phyloP scores from a whole-genome alignment of 2,888 invertebrate genomes.

The Hyppa rectilinea region DNA sequence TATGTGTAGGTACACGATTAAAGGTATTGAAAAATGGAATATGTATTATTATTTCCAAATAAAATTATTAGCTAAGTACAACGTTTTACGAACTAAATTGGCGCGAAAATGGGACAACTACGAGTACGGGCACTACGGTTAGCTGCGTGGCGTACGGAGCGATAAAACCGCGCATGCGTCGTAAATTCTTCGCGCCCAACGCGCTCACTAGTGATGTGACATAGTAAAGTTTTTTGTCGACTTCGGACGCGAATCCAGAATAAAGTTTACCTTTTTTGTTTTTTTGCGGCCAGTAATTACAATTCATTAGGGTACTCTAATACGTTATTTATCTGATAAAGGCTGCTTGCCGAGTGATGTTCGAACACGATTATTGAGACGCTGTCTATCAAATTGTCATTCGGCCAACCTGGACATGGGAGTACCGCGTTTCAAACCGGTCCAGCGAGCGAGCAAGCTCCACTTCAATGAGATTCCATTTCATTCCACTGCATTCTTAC shows the following conservation, averaged over 20 bases:
- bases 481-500: constrained; percentile 89
- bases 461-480: constrained; percentile 90
- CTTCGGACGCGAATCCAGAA: constrained; percentile 7
- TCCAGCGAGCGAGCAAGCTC: constrained; percentile 80
- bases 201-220: constrained; percentile 68
- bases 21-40: constrained; percentile 61
- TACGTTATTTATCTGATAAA: constrained; percentile 60
- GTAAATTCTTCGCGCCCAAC: constrained; percentile 76
- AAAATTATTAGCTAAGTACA: constrained; percentile 58
- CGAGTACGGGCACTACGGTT: constrained; percentile 57
- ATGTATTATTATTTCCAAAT: constrained; percentile 59
- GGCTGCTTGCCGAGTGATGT: constrained; percentile 63
- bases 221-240: constrained; percentile 25
- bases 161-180: constrained; percentile 72
- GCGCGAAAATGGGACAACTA: constrained; percentile 80
- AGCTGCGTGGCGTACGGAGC: constrained; percentile 63
- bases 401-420: constrained; percentile 79
- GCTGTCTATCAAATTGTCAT: constrained; percentile 87
- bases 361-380: constrained; percentile 77
- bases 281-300: constrained; percentile 53
- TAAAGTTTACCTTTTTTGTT: constrained; percentile 17
- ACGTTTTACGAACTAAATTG: constrained; percentile 71
- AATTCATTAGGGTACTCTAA: constrained; percentile 50
- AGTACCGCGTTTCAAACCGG: constrained; percentile 84
- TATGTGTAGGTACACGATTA: too few species aligned